phyloP scores from a whole-genome alignment of 2,797 vertebrate genomes.

The Capromys pilorides region DNA sequence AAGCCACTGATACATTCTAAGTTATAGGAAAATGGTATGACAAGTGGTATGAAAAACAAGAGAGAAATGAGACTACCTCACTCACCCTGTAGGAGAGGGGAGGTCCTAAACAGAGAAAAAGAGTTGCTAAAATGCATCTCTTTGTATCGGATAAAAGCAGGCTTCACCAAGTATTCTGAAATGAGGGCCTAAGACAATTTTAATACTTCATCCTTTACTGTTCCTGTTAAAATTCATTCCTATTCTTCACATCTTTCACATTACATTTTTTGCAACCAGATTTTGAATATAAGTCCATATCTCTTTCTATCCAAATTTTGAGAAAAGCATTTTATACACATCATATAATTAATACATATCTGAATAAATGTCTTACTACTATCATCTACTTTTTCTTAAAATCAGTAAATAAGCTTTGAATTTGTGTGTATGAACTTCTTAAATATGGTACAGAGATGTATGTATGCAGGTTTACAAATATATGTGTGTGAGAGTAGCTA shows the following conservation, averaged over 20 bases:
- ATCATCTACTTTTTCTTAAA: background rate
- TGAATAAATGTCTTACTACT: background rate
- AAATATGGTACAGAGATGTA: background rate
- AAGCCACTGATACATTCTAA: conserved; percentile 73
- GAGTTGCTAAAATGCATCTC: background rate
- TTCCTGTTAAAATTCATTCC: accelerated
- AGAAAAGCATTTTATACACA: background rate
- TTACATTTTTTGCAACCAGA: background rate
- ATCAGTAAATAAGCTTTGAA: background rate
- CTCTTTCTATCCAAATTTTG: background rate
- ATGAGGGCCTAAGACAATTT: background rate
- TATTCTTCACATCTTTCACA: background rate
- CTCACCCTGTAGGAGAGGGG: conserved; percentile 48
- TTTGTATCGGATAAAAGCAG: background rate
- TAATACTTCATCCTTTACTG: background rate
- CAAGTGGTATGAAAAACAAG: conserved; percentile 74
- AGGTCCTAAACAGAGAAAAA: conserved; percentile 67
- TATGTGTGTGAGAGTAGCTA: background rate
- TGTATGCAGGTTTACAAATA: background rate
- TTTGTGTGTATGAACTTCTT: background rate
- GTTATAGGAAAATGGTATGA: conserved; percentile 79
- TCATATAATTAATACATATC: background rate
- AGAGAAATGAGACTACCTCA: conserved; percentile 71
- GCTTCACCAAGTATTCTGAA: background rate
- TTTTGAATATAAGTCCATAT: background rate